Percentiles rank a stretch among this genome's conserved stretches.
phyloP scores from a whole-genome alignment of 2,888 invertebrate species.

The Ecliptopera silaceata region DNA sequence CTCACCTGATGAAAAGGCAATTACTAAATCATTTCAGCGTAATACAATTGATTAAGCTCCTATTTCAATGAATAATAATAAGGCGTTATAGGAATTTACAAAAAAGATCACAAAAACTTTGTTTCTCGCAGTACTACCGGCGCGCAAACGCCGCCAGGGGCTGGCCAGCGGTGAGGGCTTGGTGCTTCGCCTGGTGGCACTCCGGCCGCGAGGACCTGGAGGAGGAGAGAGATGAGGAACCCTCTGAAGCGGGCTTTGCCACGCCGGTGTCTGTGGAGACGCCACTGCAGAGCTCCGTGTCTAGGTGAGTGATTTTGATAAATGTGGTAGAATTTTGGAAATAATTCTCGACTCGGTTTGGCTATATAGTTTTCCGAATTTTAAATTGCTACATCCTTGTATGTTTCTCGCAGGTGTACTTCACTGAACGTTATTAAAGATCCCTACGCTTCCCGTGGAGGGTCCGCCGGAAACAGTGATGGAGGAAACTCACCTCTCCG shows the following conservation, averaged over 20 bases:
- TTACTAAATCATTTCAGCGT: too few species aligned
- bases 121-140: slow-evolving; percentile 51
- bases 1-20: too few species aligned
- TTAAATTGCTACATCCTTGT: neutral
- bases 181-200: slow-evolving; percentile 96
- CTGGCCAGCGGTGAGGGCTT: slow-evolving; percentile 85
- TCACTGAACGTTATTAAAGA: slow-evolving; percentile 92
- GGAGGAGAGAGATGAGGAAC: slow-evolving; percentile 90
- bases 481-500: slow-evolving; percentile 78
- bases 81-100: too few species aligned
- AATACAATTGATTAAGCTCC: too few species aligned
- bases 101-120: slow-evolving; percentile 8
- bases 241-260: slow-evolving; percentile 89
- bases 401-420: slow-evolving; percentile 84
- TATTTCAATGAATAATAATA: too few species aligned
- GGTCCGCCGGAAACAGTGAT: slow-evolving; percentile 78
- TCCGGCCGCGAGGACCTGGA: slow-evolving; percentile 92
- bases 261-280: slow-evolving; percentile 94
- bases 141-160: slow-evolving; percentile 58
- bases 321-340: too few species aligned
- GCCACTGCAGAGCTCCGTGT: slow-evolving; percentile 92
- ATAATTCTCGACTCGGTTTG: too few species aligned
- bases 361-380: too few species aligned
- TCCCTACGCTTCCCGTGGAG: slow-evolving; percentile 83
- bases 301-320: slow-evolving; percentile 77